Evolutionary conservation across 2,888 invertebrate species (phyloP), one percentile per base, ranked within the genome.

Genomic region (Dorcus parallelipipedus): DNA sequence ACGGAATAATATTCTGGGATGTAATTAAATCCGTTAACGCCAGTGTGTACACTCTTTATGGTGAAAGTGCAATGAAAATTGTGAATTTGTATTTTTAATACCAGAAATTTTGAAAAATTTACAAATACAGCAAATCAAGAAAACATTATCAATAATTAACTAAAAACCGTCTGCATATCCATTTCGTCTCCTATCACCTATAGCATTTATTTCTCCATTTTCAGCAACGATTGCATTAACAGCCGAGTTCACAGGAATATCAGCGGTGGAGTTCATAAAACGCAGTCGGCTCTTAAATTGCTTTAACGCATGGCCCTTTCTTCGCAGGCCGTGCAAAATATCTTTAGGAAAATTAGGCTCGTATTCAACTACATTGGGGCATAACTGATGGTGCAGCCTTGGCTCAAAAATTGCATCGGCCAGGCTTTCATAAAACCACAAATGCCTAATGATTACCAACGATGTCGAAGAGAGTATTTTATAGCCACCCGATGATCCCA

Each of bases 401-500:
- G 85, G 84, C 3, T 84, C 82, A 67, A 88, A 85, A 52, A 94
- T 83, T 0, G 91, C 86, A 49, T 86, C 79, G 41, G 85, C 80
- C 38, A 95, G 79, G 8, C 83, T 79, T 45, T 84, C 81, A 6
- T 83, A 85, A 60, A 88, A 84, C 74, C 89, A 82, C 1, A 91
- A 73, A 65, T 87, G 84, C 56, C 87, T 82, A 52, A 91, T 79
- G 14, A 80, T 77, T 72, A 90, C 89, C 76, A 83, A 72, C 3
- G 88, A 85, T 3, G 90, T 84, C 61, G 90, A 85, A 0, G 92
- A 90, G 3, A 92, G 90, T 62, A 95, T 95, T 75, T 88, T 90
- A 0, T 90, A 88, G 14, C 95, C 95, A 2, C 95, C 95, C 1
- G 95, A 90, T 0, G 88, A 92, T 1, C 95, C 95, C 3, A 90